phyloP scores from a whole-genome alignment of 2,888 invertebrate genomes.

The Alentia gelatinosa region DNA sequence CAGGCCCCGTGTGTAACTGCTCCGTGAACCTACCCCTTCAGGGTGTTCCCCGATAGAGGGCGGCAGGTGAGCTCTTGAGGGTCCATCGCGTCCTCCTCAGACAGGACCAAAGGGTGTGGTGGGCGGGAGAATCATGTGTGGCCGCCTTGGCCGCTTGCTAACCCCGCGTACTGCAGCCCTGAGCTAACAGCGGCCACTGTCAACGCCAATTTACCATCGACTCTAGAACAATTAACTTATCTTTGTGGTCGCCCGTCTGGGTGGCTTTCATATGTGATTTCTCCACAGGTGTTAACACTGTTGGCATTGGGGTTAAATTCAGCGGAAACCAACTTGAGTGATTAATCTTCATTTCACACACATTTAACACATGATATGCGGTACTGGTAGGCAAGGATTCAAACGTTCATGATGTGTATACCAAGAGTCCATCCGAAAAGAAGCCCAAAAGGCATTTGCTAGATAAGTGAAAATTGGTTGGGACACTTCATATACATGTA shows the following conservation, averaged over 20 bases:
- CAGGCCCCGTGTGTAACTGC: not conserved
- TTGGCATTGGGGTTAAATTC: not conserved
- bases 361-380: too few species aligned
- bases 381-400: too few species aligned
- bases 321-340: too few species aligned
- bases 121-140: not conserved
- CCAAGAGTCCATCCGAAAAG: too few species aligned
- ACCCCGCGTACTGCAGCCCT: not conserved
- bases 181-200: not conserved
- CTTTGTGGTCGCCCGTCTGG: not conserved
- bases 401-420: too few species aligned
- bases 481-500: too few species aligned
- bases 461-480: too few species aligned
- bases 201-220: not conserved
- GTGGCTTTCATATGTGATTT: not conserved
- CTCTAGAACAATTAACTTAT: not conserved
- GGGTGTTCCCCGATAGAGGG: not conserved
- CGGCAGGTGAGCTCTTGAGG: constrained; percentile 2
- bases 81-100: not conserved
- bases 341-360: too few species aligned
- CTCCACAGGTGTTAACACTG: not conserved
- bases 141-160: not conserved
- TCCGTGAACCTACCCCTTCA: not conserved
- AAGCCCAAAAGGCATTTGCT: too few species aligned
- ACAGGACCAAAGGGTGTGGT: not conserved